Evolutionary conservation across 2,113 vertebrate species (phyloP), one percentile per base, ranked within the genome.

Genomic region (Mirza zaza): DNA sequence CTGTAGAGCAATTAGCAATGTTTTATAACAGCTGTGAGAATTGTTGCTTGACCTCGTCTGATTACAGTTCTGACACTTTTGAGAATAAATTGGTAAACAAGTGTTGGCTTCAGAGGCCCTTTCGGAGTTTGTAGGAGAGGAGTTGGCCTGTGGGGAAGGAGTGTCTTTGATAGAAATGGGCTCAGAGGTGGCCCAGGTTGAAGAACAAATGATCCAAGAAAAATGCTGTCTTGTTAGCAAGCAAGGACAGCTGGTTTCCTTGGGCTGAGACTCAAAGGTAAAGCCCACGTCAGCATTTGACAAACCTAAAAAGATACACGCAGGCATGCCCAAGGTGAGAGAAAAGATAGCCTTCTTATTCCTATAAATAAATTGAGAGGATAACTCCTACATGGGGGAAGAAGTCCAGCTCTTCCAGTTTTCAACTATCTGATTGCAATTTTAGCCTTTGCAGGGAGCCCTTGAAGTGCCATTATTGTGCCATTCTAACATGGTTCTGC

Each of bases 11-110:
- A 98, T 99, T 98, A 99, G 97, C 96, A 96, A 93, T 97, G 98
- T 98, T 98, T 98, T 99, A 98, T 97, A 98, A 98, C 97, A 99
- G 98, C 98, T 99, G 97, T 97, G 97, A 98, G 95, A 97, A 92
- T 92, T 98, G 77, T 96, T 98, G 90, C 97, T 98, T 98, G 95
- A 98, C 95, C 97, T 97, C 76, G 0, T 81, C 50, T 71, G 97
- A 93, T 98, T 98, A 96, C 93, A 96, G 92, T 94, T 97, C 75
- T 97, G 98, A 98, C 98, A 99, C 97, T 98, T 98, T 98, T 96
- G 97, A 98, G 87, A 98, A 97, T 73, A 97, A 97, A 96, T 97
- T 98, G 98, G 97, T 95, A 97, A 98, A 98, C 79, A 95, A 95
- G 1, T 86, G 75, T 71, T 93, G 94, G 96, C 97, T 93, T 97